Base-by-base conservation (phyloP, 2,113 vertebrate genomes). In the Hippocampus guttulatus region DNA sequence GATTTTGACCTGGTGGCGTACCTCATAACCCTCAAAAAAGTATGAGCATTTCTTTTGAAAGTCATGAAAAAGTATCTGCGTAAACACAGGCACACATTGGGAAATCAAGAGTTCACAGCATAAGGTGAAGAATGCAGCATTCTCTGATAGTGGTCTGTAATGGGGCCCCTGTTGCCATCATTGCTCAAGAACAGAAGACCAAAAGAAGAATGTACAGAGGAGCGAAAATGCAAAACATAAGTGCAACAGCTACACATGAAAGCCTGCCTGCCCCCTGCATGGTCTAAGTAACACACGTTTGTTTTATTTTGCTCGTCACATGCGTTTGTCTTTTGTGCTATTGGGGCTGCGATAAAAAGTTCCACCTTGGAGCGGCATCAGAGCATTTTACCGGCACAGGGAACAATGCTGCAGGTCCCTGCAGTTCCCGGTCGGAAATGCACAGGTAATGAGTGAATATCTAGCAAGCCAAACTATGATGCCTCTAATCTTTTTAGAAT, bases 211-310 rank as follows among this genome's bases (percentile, higher is more conserved):
- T 88, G 87, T 82, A 79, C 73, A 67, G 77, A 79, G 55, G 81
- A 64, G 68, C 81, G 77, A 75, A 90, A 91, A 91, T 88, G 78
- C 77, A 85, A 90, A 92, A 89, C 89, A 90, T 75, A 88, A 81
- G 85, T 68, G 78, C 66, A 61, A 64, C 76, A 68, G 79, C 64
- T 52, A 67, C 74, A 89, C 79, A 88, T 85, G 76, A 90, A 90
- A 89, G 85, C 27, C 75, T 85, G 84, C 23, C 75, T 64, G 70
- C 30, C 79, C 83, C 88, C 85, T 81, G 12, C 47, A 45, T 85
- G 33, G 79, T 84, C 78, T 61, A 2, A 74, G 80, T 79, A 73
- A 77, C 82, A 79, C 79, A 85, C 30, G 78, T 79, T 78, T 76
- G 74, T 81, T 82, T 86, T 82, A 77, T 64, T 76, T 76, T 75